A percentile compares a stretch with the other conserved stretches of the same genome.
phyloP scores from a whole-genome alignment of 35 echinoderm and acorn worm species.

The Lytechinus variegatus region DNA sequence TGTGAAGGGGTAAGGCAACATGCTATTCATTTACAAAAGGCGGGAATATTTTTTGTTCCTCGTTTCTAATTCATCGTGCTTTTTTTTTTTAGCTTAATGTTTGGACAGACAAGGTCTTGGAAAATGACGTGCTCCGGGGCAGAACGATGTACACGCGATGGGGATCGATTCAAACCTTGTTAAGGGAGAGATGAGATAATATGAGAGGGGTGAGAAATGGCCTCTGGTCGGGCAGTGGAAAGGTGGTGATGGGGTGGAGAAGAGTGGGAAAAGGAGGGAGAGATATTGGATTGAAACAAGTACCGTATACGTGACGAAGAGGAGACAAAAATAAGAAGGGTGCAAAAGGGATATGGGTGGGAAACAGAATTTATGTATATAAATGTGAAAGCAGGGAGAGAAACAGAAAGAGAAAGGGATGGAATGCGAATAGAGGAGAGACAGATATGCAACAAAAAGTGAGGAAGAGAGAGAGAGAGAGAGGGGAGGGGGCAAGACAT shows the following conservation, averaged over 20 bases:
- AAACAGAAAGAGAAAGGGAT: background rate
- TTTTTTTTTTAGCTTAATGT: background rate
- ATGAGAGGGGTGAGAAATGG: conserved; percentile 14
- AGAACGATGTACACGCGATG: background rate
- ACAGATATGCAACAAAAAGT: background rate
- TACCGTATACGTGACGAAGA: background rate
- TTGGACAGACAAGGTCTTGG: conserved; percentile 14
- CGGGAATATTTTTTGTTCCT: background rate
- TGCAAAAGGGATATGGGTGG: background rate
- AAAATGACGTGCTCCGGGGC: background rate
- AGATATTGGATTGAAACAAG: background rate
- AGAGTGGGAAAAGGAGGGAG: background rate
- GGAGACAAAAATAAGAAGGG: background rate
- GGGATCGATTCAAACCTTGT: conserved; percentile 38
- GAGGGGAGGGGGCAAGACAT: background rate
- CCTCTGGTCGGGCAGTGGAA: background rate
- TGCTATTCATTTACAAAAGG: background rate
- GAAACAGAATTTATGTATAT: background rate
- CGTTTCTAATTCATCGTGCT: background rate
- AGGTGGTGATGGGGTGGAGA: background rate
- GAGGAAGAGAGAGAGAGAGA: background rate
- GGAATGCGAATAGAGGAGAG: background rate
- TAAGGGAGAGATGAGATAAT: background rate
- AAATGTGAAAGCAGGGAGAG: background rate
- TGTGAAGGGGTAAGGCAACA: background rate